Evolutionary conservation across 2,888 invertebrate genomes (phyloP).

Genomic region (Mimas tiliae): DNA sequence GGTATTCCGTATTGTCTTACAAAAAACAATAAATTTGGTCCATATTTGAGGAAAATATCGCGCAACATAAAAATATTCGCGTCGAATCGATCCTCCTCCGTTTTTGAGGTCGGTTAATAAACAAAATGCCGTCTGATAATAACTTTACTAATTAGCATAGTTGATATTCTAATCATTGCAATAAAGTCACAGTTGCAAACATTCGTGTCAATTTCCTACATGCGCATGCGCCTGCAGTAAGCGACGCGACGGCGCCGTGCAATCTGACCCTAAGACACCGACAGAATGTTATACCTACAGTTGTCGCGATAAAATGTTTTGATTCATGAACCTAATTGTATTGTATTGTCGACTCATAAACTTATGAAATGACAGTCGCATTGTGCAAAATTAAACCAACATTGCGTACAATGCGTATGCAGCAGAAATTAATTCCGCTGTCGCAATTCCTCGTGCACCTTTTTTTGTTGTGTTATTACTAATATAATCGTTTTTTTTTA

Average conservation of each 20-base stretch:
- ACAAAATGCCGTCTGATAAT: neutral
- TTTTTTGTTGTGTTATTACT: neutral
- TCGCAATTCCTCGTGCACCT: neutral
- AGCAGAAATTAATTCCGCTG: conserved; percentile 1
- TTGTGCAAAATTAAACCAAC: conserved; percentile 20
- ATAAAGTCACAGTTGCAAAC: conserved; percentile 4
- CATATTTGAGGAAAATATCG: no score
- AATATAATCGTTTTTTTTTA: neutral
- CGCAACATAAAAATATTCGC: no score
- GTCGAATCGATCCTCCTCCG: neutral
- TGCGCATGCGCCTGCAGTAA: conserved; percentile 12
- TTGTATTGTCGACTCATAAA: conserved; percentile 29
- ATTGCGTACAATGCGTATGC: conserved; percentile 2
- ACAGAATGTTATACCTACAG: conserved; percentile 38
- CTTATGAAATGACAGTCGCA: conserved; percentile 25
- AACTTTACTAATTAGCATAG: neutral
- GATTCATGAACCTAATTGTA: conserved; percentile 31
- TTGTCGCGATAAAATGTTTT: conserved; percentile 28
- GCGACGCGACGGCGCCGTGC: conserved; percentile 41
- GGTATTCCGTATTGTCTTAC: no score
- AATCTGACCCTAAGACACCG: conserved; percentile 39
- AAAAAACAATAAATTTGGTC: no score
- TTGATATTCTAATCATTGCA: neutral
- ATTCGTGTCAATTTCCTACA: conserved; percentile 19
- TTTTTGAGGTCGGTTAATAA: neutral